These are phyloP conservation scores for Callimorpha dominula DNA, from an alignment of 2,888 invertebrate genomes.

Conservation along the genomic window DNA sequence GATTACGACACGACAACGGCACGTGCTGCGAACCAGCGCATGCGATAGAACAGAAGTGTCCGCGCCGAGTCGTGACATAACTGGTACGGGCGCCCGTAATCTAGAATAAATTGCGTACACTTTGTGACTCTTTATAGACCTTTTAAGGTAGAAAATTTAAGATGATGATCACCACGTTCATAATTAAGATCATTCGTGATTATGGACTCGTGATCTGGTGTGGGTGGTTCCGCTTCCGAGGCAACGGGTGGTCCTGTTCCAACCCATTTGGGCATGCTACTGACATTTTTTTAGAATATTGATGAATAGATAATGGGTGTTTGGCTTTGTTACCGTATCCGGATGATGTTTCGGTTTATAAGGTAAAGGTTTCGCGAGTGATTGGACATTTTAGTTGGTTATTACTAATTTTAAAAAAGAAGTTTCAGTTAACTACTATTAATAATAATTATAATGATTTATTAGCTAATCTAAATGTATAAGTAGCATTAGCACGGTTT, in stretches of 20 bases:
- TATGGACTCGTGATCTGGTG: constrained; percentile 79
- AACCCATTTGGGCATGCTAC: constrained; percentile 64
- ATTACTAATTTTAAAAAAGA: too few species aligned
- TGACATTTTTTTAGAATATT: constrained; percentile 48
- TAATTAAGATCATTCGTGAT: constrained; percentile 83
- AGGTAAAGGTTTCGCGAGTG: constrained; percentile 23
- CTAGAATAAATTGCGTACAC: constrained; percentile 84
- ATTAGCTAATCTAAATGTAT: too few species aligned
- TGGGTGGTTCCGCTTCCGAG: constrained; percentile 85
- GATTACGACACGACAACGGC: constrained; percentile 64
- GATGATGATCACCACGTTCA: constrained; percentile 86
- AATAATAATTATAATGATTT: too few species aligned
- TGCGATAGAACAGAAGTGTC: constrained; percentile 78
- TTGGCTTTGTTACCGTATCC: constrained; percentile 41
- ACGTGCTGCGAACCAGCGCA: constrained; percentile 63
- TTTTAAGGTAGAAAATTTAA: constrained; percentile 85
- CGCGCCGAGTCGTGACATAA: constrained; percentile 80
- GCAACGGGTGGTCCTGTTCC: constrained; percentile 72
- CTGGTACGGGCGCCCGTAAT: constrained; percentile 74
- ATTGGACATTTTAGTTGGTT: constrained; percentile 9
- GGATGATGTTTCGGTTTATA: constrained; percentile 41
- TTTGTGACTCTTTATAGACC: constrained; percentile 85
- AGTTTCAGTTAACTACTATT: too few species aligned
- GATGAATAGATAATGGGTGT: constrained; percentile 59
- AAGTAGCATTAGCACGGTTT: too few species aligned